Evolutionary conservation across 2,113 vertebrate genomes (phyloP), one percentile per base, ranked within the genome.

Genomic region (Ceyx cyanopectus): DNA sequence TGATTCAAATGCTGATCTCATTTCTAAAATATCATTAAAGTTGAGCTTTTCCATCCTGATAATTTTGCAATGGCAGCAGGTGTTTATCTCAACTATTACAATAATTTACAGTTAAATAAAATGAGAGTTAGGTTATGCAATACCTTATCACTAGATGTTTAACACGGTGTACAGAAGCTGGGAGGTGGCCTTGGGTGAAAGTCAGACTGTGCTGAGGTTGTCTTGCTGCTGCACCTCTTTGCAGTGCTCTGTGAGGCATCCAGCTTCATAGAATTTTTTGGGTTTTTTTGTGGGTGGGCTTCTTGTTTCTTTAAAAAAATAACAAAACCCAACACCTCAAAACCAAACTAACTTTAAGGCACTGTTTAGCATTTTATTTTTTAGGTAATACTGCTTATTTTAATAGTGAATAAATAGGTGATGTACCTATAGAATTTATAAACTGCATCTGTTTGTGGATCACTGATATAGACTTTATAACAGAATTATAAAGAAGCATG

Each of bases 241-340:
- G 13, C 18, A 20, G 54, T 8, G 24, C 32, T n/a, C 32, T 7
- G 9, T 37, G 60, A 82, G 54, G 26, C 51, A 56, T 20, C 57
- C 34, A 7, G 26, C 20, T 12, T 50, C 17, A 40, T 21, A 23
- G 20, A 57, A 51, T 41, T 51, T 0, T 0, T 7, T 4, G 37
- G 37, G 9, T 57, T 32, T 34, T 56, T 34, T 56, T 6, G 8
- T n/a, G 16, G 19, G 7, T 66, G 53, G 21, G 34, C 7, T 81
- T 58, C 14, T 46, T 41, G 3, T 86, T 2, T 0, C 34, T 19
- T 51, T 43, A 41, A 32, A 58, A 43, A 50, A 56, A 56, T 3
- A 14, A 17, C 22, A 18, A 57, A 57, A 32, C 37, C 37, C 26
- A 46, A 2, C 1, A 32, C 18, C 4, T 29, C 24, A 14, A 62